Evolutionary conservation across 2,888 invertebrate genomes (phyloP).

Genomic region (Empis stercorea): DNA sequence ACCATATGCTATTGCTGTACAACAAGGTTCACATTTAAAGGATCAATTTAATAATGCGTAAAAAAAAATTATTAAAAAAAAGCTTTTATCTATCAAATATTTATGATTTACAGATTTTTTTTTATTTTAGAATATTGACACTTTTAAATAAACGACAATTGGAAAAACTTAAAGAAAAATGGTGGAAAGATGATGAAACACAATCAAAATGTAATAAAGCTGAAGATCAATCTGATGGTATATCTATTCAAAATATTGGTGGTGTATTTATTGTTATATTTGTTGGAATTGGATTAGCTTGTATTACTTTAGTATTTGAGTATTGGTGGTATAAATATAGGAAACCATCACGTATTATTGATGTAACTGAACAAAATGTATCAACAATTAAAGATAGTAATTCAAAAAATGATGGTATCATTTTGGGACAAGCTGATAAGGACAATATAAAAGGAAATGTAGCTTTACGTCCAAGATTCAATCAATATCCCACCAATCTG

Average conservation of each 20-base stretch:
- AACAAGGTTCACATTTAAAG: conserved; percentile 87
- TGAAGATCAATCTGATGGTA: conserved; percentile 91
- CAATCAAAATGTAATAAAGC: conserved; percentile 69
- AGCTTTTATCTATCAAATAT: not conserved
- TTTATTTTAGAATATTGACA: conserved; percentile 61
- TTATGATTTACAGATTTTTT: not conserved
- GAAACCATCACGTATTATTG: conserved; percentile 46
- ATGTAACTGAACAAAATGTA: conserved; percentile 42
- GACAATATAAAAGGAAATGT: conserved; percentile 18
- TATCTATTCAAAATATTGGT: conserved; percentile 94
- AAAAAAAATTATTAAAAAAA: conserved; percentile 36
- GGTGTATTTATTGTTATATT: conserved; percentile 97
- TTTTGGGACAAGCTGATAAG: conserved; percentile 28
- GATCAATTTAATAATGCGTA: conserved; percentile 93
- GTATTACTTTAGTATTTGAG: conserved; percentile 81
- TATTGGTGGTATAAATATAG: conserved; percentile 87
- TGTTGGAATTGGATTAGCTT: conserved; percentile 85
- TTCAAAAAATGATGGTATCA: conserved; percentile 25
- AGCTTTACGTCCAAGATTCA: conserved; percentile 29
- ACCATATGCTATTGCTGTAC: conserved; percentile 94
- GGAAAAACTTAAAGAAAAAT: conserved; percentile 87
- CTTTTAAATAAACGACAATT: conserved; percentile 84
- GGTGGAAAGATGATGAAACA: conserved; percentile 87
- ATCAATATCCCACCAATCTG: conserved; percentile 29
- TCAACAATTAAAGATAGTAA: conserved; percentile 20